phyloP scores from a whole-genome alignment of 2,888 invertebrate species.

The Parelbella ahira region DNA sequence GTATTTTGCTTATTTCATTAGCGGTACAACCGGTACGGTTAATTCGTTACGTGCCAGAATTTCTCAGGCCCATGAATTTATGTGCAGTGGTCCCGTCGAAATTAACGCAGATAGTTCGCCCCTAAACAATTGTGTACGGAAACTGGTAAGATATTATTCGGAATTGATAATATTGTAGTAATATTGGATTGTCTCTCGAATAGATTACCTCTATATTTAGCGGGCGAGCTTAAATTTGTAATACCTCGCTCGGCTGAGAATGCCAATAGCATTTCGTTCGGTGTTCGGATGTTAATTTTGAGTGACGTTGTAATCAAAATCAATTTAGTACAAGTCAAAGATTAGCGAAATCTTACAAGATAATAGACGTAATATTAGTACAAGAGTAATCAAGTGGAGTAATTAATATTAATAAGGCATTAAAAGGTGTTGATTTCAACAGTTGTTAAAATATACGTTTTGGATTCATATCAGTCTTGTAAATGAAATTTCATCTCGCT shows the following conservation, averaged over 20 bases:
- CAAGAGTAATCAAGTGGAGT: no score
- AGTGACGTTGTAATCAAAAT: slow-evolving; percentile 4
- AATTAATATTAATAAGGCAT: no score
- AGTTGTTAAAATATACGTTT: no score
- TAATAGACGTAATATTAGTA: no score
- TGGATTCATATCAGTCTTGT: no score
- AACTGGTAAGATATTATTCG: slow-evolving; percentile 31
- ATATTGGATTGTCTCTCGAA: slow-evolving; percentile 20
- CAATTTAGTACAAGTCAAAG: not conserved
- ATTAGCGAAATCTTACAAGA: slow-evolving; percentile 4
- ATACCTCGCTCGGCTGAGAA: slow-evolving; percentile 12
- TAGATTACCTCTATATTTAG: slow-evolving; percentile 14
- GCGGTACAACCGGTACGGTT: slow-evolving; percentile 29
- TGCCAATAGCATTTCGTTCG: not conserved
- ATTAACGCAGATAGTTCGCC: slow-evolving; percentile 31
- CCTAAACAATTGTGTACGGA: slow-evolving; percentile 29
- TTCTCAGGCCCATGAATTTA: slow-evolving; percentile 40
- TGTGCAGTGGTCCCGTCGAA: slow-evolving; percentile 33
- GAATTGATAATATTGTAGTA: slow-evolving; percentile 31
- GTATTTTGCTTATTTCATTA: slow-evolving; percentile 43
- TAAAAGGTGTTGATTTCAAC: no score
- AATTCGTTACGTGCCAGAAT: slow-evolving; percentile 42
- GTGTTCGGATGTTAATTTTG: not conserved
- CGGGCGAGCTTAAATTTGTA: slow-evolving; percentile 12
- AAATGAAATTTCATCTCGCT: no score